Base-by-base conservation (phyloP, 2,888 invertebrate species). In the Rhyacophila evoluta region DNA sequence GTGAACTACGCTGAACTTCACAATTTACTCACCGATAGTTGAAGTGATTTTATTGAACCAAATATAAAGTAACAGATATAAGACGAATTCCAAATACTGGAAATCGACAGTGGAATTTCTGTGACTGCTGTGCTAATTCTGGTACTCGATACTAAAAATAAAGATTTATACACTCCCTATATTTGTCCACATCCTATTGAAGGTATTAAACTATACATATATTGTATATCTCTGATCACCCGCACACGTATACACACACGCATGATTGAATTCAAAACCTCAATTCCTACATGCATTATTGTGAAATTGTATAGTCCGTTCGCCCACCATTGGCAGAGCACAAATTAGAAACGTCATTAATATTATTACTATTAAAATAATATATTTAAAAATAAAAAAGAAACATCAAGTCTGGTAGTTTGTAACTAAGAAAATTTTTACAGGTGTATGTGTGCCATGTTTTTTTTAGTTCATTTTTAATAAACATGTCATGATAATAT, bases 1-100 rank as follows among this genome's bases (percentile, higher is more conserved):
- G 92, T 95, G 83, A 96, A 96, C 89, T 96, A 96, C 86, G 94
- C 95, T 83, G 96, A 96, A 87, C 92, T 96, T 83, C 96, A 96
- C 89, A 94, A 94, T 87, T 88, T 95, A 82, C 91, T 92, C 75
- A 93, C 93, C 80, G 89, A 89, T 85, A 89, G 89, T 86, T 90
- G 55, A 55, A 55, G 55, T 6, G 55, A 55, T 19, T 55, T 19
- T 55, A 55, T 55, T 55, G 19, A 55, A 55, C 55, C 55, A 55
- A 55, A 55, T 55, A 55, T 55, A 55, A 10, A 55, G 6, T 33
- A 33, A 55, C 55, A 55, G 55, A 55, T 19, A 55, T 55, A 55
- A 55, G 55, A 55, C 15, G 55, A 19, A 55, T 55, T 55, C 55
- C 55, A 8, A 55, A 55, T 25, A 25, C 8, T 55, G 55, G 55